Base-by-base conservation (phyloP, 2,797 vertebrate genomes). In the Triplophysa bombifrons region DNA sequence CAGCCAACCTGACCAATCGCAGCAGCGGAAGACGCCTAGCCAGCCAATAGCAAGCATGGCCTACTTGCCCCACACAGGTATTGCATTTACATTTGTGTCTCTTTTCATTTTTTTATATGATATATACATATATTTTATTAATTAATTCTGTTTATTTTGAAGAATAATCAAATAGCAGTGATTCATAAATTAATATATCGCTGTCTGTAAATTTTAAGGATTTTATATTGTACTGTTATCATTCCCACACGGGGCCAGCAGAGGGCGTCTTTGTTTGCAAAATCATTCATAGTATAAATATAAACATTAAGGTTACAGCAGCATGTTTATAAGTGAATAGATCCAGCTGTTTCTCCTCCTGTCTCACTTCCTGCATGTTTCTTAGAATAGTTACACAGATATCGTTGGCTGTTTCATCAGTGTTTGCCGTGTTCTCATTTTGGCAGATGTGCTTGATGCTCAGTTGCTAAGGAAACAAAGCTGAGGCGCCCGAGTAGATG, bases 401-500 rank as follows among this genome's bases (percentile, higher is more conserved):
- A 51, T 7, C 27, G 30, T 25, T 27, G 14, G 25, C 19, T 22
- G 22, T 27, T 25, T 17, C 20, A 72, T 67, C 66, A n/a, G 56
- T 72, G 74, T 77, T 60, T 53, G 51, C 84, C 86, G 85, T 87
- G 88, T 85, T 38, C 85, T 86, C 84, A 87, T 88, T 92, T 80
- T 85, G 82, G 84, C 87, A 85, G 78, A 87, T 78, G 84, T 86
- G 88, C 86, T 88, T 90, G 88, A 83, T 91, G 91, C 93, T 93
- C 78, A 82, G 94, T 95, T 93, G 84, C 91, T 91, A 86, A 87
- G 94, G 92, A 90, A 94, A 93, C 95, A 84, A 87, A 87, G 90
- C 87, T 87, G 84, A 90, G 90, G 88, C 90, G 87, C 86, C 86
- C 81, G 85, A 90, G 88, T 88, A 86, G 87, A 86, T 92, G 89